Percentiles rank a stretch among this genome's conserved stretches.
These are phyloP conservation scores for Pan troglodytes DNA, from an alignment of 2,113 vertebrate species.

Conservation along the genomic window DNA sequence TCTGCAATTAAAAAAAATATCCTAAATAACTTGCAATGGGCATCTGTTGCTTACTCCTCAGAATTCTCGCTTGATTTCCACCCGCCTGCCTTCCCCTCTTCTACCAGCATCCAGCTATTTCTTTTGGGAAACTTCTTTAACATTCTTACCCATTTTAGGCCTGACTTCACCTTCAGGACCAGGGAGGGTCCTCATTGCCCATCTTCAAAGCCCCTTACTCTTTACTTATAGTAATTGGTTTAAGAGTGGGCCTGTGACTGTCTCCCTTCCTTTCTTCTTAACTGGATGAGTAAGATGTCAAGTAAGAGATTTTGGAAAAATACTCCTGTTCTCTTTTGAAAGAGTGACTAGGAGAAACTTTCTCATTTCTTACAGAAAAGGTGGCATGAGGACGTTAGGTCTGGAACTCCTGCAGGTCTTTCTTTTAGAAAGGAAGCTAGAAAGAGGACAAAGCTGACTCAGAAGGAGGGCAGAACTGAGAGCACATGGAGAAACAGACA, in stretches of 20 bases:
- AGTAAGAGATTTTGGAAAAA: not conserved
- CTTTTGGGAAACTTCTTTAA: not conserved
- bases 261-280: rapidly evolving
- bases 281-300: not conserved
- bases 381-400: not conserved
- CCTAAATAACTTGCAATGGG: not conserved
- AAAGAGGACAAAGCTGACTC: not conserved
- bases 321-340: not conserved
- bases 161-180: not conserved
- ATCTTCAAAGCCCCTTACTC: not conserved
- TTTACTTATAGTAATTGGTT: not conserved
- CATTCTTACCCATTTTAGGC: not conserved
- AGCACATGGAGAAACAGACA: not conserved
- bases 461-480: too few relatives aligned
- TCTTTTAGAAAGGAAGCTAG: not conserved
- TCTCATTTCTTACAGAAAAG: not conserved
- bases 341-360: not conserved
- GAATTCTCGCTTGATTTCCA: not conserved
- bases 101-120: not conserved
- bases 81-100: not conserved
- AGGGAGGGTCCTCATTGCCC: too few relatives aligned
- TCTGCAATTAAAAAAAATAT: not conserved
- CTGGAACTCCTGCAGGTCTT: not conserved
- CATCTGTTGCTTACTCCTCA: not conserved
- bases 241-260: not conserved